Percentiles rank a stretch among this genome's conserved stretches.
phyloP scores from a whole-genome alignment of 2,888 invertebrate genomes.

The Harmothoe impar region DNA sequence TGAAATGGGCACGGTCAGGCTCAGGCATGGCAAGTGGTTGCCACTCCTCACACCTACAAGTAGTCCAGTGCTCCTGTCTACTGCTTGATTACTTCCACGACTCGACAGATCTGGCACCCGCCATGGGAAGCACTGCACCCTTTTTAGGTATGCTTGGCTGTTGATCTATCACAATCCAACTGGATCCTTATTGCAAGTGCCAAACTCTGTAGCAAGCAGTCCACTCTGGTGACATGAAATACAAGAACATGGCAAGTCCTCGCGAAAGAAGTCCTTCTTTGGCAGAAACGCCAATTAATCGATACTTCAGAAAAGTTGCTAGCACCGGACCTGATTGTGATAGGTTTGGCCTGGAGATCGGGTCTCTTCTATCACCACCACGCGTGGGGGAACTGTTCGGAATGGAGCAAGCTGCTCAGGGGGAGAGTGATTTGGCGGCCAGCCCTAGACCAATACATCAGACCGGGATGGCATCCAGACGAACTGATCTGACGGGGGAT shows the following conservation, averaged over 20 bases:
- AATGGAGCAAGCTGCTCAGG: not conserved
- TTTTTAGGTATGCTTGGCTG: not conserved
- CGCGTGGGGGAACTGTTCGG: not conserved
- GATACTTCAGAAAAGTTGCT: not conserved
- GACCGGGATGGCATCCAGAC: not conserved
- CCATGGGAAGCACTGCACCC: constrained; percentile 23
- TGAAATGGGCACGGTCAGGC: constrained; percentile 27
- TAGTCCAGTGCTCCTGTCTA: not conserved
- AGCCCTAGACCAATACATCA: constrained; percentile 9
- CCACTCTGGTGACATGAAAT: too few relatives aligned
- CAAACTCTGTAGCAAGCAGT: too few relatives aligned
- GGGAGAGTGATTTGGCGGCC: not conserved
- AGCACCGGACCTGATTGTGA: not conserved
- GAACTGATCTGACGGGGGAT: not conserved
- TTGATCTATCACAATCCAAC: too few relatives aligned
- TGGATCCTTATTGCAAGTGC: too few relatives aligned
- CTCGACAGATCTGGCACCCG: not conserved
- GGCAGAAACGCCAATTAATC: not conserved
- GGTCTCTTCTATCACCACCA: not conserved
- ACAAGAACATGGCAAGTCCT: too few relatives aligned
- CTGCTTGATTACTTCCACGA: not conserved
- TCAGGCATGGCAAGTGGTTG: not conserved
- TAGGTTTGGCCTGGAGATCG: not conserved
- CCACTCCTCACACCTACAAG: constrained; percentile 27
- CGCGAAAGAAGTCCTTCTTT: not conserved